Evolutionary conservation across 1,140 invertebrate species (phyloP).

Genomic region (Apolygus lucorum): DNA sequence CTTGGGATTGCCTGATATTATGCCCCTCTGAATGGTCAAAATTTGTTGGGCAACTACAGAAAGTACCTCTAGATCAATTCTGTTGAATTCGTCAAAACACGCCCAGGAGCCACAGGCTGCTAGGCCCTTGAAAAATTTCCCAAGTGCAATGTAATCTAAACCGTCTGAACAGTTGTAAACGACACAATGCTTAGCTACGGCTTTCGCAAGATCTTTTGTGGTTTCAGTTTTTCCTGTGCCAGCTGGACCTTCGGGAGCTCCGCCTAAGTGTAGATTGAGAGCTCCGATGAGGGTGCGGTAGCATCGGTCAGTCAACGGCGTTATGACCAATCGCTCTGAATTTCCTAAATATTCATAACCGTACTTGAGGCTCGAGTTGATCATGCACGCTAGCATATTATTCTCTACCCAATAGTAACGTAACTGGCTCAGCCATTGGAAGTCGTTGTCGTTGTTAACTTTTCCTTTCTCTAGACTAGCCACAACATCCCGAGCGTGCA

Average conservation of each 20-base stretch:
- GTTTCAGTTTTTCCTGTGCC: constrained; percentile 95
- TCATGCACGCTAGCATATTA: constrained; percentile 75
- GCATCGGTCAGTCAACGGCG: constrained; percentile 81
- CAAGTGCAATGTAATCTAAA: constrained; percentile 83
- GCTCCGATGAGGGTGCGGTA: constrained; percentile 89
- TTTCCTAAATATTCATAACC: constrained; percentile 94
- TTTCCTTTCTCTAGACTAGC: constrained; percentile 56
- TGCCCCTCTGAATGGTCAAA: constrained; percentile 63
- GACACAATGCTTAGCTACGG: constrained; percentile 91
- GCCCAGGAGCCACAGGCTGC: constrained; percentile 94
- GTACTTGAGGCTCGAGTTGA: constrained; percentile 81
- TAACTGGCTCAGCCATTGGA: constrained; percentile 84
- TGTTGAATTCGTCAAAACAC: constrained; percentile 93
- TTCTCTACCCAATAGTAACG: constrained; percentile 89
- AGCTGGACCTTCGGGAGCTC: constrained; percentile 89
- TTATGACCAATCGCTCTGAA: constrained; percentile 75
- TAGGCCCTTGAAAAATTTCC: constrained; percentile 95
- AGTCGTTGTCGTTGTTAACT: constrained; percentile 65
- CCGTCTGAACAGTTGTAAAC: constrained; percentile 95
- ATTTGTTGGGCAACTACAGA: constrained; percentile 88
- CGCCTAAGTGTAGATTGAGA: constrained; percentile 70
- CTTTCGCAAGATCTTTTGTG: constrained; percentile 92
- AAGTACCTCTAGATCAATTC: constrained; percentile 75
- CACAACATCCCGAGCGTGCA: constrained; percentile 83
- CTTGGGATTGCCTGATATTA: constrained; percentile 61